phyloP scores from a whole-genome alignment of 2,113 vertebrate genomes.

The Elgaria multicarinata region DNA sequence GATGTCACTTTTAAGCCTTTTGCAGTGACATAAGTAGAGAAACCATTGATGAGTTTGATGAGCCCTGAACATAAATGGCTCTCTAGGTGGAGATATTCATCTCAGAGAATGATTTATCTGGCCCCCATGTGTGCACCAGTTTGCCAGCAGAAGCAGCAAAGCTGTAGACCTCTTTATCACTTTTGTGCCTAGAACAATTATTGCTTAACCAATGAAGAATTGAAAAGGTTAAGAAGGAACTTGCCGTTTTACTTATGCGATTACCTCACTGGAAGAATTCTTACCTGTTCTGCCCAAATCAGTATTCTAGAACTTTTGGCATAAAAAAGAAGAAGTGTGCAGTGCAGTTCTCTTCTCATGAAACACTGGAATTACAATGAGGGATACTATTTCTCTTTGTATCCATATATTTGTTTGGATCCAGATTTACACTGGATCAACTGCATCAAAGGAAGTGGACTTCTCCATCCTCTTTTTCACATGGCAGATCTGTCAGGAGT shows the following conservation, averaged over 20 bases:
- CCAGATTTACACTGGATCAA: too few relatives aligned
- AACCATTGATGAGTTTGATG: not conserved
- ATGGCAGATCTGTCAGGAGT: too few relatives aligned
- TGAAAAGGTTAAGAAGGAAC: not conserved
- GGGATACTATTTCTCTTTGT: not conserved
- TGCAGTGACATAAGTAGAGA: not conserved
- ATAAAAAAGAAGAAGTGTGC: not conserved
- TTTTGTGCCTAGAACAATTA: not conserved
- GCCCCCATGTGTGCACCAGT: not conserved
- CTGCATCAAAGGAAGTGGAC: too few relatives aligned
- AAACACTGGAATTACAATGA: not conserved
- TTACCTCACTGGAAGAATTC: not conserved
- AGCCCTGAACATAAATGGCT: not conserved
- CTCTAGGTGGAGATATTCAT: not conserved
- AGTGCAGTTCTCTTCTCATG: not conserved
- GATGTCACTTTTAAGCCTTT: not conserved
- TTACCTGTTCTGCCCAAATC: not conserved
- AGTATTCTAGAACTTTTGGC: not conserved
- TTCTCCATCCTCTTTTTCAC: too few relatives aligned
- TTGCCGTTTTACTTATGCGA: not conserved
- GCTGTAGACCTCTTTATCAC: not conserved
- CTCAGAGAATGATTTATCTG: not conserved
- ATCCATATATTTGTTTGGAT: too few relatives aligned
- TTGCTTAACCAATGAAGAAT: not conserved
- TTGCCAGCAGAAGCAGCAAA: not conserved